Base-by-base conservation (phyloP, 1,140 invertebrate species). In the Microplitis mediator region DNA sequence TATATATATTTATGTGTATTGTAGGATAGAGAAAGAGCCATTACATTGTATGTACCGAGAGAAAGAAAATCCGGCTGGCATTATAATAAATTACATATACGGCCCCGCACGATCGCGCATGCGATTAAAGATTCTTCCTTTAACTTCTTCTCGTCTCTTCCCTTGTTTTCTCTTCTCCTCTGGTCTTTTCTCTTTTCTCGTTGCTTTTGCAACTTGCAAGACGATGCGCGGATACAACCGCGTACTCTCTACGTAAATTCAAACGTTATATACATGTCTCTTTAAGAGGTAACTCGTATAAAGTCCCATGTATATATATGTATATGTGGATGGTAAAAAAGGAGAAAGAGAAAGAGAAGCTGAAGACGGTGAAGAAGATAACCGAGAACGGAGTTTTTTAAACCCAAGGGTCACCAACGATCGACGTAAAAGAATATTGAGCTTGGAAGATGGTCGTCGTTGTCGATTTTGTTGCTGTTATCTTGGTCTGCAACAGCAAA, bases 1-100 rank as follows among this genome's bases (percentile, higher is more conserved):
- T 45, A 9, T 45, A 45, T 45, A 45, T 45, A 0, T 45, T 5
- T 45, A 5, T 54, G 1, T 60, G 34, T 14, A 51, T 13, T 32
- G 16, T 35, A 16, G 54, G 56, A 35, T 11, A 60, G 31, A 58
- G 56, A 69, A 23, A 69, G 32, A 39, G 16, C 36, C 6, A 39
- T 34, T 8, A 16, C 34, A 39, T 54, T 14, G 31, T 54, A 71
- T 31, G 16, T 16, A 60, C 39, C 54, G 54, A 11, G 16, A 63
- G 63, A 66, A 64, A 60, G 61, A 70, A 64, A 73, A 68, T 75
- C 36, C 45, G 16, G 54, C 65, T 67, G 62, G 71, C 52, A 70
- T 73, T 73, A 73, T 75, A 75, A 75, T 75, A 75, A 73, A 73
- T 51, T 75, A 75, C 74, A 71, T 56, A 70, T 73, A 56, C 68